Base-by-base conservation (phyloP, 1,140 invertebrate species). In the Lethocerus indicus region DNA sequence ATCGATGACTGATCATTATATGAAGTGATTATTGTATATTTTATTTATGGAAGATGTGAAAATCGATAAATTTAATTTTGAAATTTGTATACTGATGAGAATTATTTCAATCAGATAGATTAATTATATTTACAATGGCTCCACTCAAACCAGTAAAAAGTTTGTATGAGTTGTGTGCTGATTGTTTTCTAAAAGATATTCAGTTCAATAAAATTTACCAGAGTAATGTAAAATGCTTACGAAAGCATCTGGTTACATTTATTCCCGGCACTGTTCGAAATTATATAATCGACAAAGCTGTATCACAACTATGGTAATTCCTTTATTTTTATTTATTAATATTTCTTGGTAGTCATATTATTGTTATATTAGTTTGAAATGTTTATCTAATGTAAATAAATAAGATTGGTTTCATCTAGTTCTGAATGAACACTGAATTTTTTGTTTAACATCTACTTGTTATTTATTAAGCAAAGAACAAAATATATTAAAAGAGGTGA, bases 201-300 rank as follows among this genome's bases (percentile, higher is more conserved):
- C 44, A 50, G 12, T 35, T 27, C 27, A 26, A 40, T 12, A 35
- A 36, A 21, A 54, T 47, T 29, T 16, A 29, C 1, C 42, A 43
- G 5, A 26, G 20, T 2, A 43, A 54, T 25, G 13, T 51, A 13
- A 21, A 23, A 14, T 7, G 16, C 3, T 41, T 54, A 14, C 23
- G 43, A 35, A 53, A 54, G 23, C 5, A 32, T 14, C 43, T 47
- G 18, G 28, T 53, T 2, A 36, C 18, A 6, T n/a, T 44, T 3
- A 36, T 54, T n/a, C 52, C 50, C 43, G 49, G 48, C 27, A 28
- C 48, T 1, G 50, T 54, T 20, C 29, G 52, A 28, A 25, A 54
- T 26, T 41, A 54, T 32, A 23, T 54, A 7, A 54, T 54, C 24
- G 44, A 54, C 29, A 28, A 18, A 41, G 52, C 52, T 29, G 42